Conservation (phyloP, 2,113 vertebrate species). For the Myanophis thanlyinensis region DNA sequence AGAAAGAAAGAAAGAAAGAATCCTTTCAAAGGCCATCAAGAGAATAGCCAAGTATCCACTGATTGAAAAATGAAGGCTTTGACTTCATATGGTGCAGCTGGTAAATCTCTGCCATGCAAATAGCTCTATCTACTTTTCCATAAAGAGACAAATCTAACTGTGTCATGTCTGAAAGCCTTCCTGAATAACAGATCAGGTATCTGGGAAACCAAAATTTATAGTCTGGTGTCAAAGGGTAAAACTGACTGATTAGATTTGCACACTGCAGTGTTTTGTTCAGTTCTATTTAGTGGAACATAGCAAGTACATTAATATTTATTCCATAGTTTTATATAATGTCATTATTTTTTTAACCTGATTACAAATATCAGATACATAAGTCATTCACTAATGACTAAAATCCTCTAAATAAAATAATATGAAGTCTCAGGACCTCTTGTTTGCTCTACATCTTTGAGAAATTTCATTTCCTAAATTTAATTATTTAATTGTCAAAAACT, state of each 20-base stretch:
- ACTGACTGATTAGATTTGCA: neutral
- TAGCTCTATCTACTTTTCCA: neutral
- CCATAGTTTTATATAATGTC: neutral
- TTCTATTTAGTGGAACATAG: neutral
- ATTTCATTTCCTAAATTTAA: neutral
- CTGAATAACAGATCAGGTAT: neutral
- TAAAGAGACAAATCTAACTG: neutral
- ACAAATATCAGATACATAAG: neutral
- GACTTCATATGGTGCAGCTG: neutral
- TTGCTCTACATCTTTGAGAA: neutral
- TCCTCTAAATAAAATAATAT: neutral
- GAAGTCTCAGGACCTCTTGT: neutral
- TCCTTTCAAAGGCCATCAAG: neutral
- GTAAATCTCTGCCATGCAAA: neutral
- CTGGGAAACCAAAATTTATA: neutral
- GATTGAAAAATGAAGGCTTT: neutral
- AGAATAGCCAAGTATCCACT: neutral
- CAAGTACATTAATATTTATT: neutral
- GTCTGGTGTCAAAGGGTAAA: neutral
- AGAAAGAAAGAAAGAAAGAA: neutral
- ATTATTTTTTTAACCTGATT: neutral
- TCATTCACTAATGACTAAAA: neutral
- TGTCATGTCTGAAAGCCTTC: neutral
- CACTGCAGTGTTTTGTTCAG: neutral
- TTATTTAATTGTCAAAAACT: neutral